Evolutionary conservation across 2,113 vertebrate genomes (phyloP).

Genomic region (Porphyrio hochstetteri): DNA sequence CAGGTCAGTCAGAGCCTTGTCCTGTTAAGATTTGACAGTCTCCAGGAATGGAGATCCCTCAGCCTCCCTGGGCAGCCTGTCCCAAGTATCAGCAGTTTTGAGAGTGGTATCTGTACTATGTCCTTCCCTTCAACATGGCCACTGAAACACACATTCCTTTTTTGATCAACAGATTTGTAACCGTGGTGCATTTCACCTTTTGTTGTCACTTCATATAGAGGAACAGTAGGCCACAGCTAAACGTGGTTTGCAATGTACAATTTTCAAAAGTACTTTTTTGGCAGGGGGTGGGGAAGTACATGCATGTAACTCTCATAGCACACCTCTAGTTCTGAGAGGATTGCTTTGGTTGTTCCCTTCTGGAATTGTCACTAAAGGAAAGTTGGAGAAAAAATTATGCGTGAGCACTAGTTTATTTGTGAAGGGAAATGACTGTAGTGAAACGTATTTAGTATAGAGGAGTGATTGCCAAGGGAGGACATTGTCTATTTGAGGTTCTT

Average conservation of each 20-base stretch:
- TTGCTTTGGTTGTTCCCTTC: background rate
- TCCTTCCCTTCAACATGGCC: background rate
- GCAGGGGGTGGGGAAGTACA: background rate
- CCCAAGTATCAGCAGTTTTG: background rate
- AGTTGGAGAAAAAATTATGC: background rate
- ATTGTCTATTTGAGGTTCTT: slow-evolving; percentile 29
- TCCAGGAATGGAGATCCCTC: background rate
- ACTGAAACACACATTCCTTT: background rate
- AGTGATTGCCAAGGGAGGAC: background rate
- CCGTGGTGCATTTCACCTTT: background rate
- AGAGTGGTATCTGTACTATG: background rate
- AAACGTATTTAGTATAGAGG: background rate
- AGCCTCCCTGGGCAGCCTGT: background rate
- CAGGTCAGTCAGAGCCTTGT: background rate
- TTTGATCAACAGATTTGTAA: background rate
- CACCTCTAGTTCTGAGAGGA: background rate
- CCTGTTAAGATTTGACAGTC: background rate
- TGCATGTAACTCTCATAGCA: background rate
- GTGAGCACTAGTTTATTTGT: background rate
- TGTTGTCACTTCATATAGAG: background rate
- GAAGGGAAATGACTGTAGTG: background rate
- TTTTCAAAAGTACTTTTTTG: background rate
- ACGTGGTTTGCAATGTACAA: background rate
- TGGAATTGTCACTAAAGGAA: background rate
- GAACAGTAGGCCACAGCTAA: background rate